Evolutionary conservation across 2,888 invertebrate species (phyloP).

Genomic region (Cylindroiulus punctatus): DNA sequence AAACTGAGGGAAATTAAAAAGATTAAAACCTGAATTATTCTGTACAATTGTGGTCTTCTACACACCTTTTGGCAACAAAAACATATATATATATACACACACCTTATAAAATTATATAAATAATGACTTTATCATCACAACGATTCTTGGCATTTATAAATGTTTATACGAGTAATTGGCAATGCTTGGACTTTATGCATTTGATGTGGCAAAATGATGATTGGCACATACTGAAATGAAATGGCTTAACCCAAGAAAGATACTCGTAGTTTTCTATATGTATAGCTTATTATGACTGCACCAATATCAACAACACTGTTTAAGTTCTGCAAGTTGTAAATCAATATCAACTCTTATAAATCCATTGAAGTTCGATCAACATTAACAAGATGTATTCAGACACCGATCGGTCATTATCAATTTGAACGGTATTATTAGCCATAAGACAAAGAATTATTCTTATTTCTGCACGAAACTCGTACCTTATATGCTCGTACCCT

Average conservation of each 20-base stretch:
- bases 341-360: conserved; percentile 4
- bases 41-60: background rate
- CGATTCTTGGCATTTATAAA: background rate
- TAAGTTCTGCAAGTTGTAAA: background rate
- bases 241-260: conserved; percentile 24
- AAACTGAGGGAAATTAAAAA: background rate
- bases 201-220: background rate
- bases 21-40: background rate
- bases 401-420: background rate
- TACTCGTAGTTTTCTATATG: background rate
- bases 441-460: background rate
- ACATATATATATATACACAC: no score
- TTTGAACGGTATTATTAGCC: background rate
- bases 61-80: background rate
- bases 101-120: background rate
- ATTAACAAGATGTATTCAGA: background rate
- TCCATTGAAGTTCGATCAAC: background rate
- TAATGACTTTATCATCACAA: background rate
- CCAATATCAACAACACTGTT: background rate
- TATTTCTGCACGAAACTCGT: background rate
- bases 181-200: background rate
- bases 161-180: background rate
- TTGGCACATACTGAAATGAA: background rate
- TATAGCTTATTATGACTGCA: background rate
- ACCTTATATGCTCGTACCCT: no score